A percentile compares a stretch with the other conserved stretches of the same genome.
Conservation (phyloP, 2,797 vertebrate genomes). For the Neosalanx taihuensis region DNA sequence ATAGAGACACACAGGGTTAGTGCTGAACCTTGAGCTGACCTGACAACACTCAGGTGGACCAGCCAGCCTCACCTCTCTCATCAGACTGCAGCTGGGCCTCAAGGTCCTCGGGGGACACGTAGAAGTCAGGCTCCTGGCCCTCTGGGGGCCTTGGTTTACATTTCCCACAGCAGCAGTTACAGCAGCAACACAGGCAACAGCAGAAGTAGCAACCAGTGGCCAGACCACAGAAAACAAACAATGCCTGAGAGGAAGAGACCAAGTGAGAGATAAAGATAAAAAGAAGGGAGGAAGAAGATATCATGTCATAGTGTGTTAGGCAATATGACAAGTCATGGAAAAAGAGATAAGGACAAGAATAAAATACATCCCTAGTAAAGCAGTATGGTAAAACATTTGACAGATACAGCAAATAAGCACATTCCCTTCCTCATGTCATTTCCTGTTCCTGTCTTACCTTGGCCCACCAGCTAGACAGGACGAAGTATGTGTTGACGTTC, state of each 20-base stretch:
- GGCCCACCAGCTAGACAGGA: conserved; percentile 99
- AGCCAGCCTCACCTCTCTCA: conserved; percentile 83
- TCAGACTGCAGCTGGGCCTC: conserved; percentile 97
- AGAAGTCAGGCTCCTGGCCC: conserved; percentile 88
- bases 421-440: too few relatives aligned
- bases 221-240: conserved; percentile 93
- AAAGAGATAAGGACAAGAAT: background rate
- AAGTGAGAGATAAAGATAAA: background rate
- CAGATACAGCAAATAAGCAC: background rate
- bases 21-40: background rate
- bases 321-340: background rate
- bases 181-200: conserved; percentile 99
- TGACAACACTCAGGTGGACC: background rate
- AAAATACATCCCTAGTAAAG: background rate
- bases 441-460: conserved; percentile 78
- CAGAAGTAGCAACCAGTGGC: conserved; percentile 98
- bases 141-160: conserved; percentile 96
- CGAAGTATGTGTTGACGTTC: conserved; percentile 99
- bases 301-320: background rate
- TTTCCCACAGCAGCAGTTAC: conserved; percentile 98
- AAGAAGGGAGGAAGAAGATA: background rate
- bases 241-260: conserved; percentile 73
- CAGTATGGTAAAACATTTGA: background rate
- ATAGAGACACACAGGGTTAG: conserved; percentile 1
- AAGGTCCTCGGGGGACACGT: conserved; percentile 96